Base-by-base conservation (phyloP, 35 echinoderm and acorn worm genomes). In the Ophiothrix spiculata region DNA sequence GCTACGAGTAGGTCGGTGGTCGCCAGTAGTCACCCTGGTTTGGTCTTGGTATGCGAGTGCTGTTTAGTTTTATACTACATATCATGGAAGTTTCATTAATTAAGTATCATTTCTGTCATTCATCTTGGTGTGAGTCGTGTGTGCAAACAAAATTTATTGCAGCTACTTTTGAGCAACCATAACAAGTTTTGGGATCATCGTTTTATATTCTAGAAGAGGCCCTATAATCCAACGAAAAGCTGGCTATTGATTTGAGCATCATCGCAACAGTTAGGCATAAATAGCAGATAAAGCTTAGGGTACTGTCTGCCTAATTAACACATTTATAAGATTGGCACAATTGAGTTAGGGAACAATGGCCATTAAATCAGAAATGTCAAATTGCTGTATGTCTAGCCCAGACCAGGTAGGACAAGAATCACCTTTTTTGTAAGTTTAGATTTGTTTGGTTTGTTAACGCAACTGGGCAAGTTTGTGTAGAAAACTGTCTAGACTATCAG, bases 261-360 rank as follows among this genome's bases (percentile, higher is more conserved):
- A 49, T 49, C 42, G 42, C 19, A 19, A 10, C 19, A 19, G 19
- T 49, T 54, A 21, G 45, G 8, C 45, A 54, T 54, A 54, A 54
- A 21, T 54, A 54, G 45, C 8, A 54, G 21, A 54, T 8, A 54
- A 21, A 54, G 45, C 60, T 25, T 69, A 15, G 60, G 60, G 60
- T 69, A 69, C 60, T 69, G 60, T 6, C 60, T 69, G 23, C 16
- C 60, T 69, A 69, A 69, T 69, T 69, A 69, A 69, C 60, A 69
- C 60, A 69, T 69, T 25, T 25, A 69, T 69, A n/a, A 69, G 60
- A 4, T 12, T 6, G 23, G n/a, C n/a, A 12, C 17, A 69, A 69
- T 69, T 25, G 29, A 28, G 60, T 69, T 69, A 69, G 17, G 17
- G 60, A 25, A 10, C 60, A 69, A 6, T 69, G 60, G 16, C 60